These are phyloP conservation scores for Cacatua alba DNA, from an alignment of 2,113 vertebrate species.

Conservation along the genomic window DNA sequence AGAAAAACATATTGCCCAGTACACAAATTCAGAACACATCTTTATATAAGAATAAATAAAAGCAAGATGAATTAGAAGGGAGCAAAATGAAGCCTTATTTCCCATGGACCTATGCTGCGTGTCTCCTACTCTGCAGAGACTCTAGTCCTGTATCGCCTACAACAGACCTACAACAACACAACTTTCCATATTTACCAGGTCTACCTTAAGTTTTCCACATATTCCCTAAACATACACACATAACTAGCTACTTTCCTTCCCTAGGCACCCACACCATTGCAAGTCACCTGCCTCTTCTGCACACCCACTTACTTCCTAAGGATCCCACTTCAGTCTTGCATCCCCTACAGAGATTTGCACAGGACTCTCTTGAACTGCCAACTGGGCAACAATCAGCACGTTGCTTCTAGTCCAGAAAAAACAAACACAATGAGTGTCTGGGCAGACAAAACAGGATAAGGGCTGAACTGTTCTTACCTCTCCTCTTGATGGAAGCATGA, in stretches of 20 bases:
- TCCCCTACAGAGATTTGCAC: neutral
- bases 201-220: neutral
- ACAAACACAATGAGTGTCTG: neutral
- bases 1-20: neutral
- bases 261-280: neutral
- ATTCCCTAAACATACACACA: neutral
- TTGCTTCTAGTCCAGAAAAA: neutral
- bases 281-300: neutral
- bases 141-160: neutral
- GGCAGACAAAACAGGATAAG: neutral
- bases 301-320: neutral
- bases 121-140: neutral
- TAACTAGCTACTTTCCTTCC: neutral
- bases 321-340: neutral
- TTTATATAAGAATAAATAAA: neutral
- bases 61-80: neutral
- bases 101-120: neutral
- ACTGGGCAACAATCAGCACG: neutral
- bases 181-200: accelerated
- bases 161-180: neutral
- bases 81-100: neutral
- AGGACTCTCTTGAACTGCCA: neutral
- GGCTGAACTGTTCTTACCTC: neutral
- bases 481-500: neutral
- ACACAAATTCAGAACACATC: neutral